Evolutionary conservation across 2,888 invertebrate species (phyloP).

Genomic region (Drosophila mettleri): DNA sequence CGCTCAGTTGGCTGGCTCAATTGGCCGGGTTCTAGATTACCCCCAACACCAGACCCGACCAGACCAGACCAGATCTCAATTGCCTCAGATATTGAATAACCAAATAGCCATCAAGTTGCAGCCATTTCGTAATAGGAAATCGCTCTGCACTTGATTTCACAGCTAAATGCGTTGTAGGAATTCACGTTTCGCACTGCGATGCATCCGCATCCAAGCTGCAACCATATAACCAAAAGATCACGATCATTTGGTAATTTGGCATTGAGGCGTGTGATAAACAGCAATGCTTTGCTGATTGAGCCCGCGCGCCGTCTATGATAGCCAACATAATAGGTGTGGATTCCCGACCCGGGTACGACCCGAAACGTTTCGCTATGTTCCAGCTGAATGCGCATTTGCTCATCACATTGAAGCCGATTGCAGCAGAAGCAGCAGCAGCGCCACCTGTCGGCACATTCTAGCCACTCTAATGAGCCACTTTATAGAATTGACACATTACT

Average conservation of each 20-base stretch:
- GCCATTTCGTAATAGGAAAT: slow-evolving; percentile 79
- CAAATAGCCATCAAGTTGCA: slow-evolving; percentile 75
- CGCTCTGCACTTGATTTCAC: slow-evolving; percentile 72
- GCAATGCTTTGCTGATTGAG: slow-evolving; percentile 60
- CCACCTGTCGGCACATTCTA: slow-evolving; percentile 26
- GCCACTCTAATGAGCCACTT: slow-evolving; percentile 75
- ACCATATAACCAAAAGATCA: slow-evolving; percentile 43
- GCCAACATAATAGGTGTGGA: slow-evolving; percentile 21
- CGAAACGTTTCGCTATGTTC: slow-evolving; percentile 24
- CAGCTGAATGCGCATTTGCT: slow-evolving; percentile 48
- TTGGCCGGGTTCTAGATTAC: slow-evolving; percentile 72
- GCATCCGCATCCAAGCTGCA: slow-evolving; percentile 20
- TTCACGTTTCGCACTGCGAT: slow-evolving; percentile 28
- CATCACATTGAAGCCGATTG: slow-evolving; percentile 35
- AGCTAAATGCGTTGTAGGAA: slow-evolving; percentile 71
- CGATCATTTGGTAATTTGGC: slow-evolving; percentile 64
- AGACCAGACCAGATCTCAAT: slow-evolving; percentile 16
- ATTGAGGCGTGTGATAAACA: slow-evolving; percentile 80
- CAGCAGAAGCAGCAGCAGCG: slow-evolving; percentile 17
- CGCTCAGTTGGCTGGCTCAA: slow-evolving; percentile 57
- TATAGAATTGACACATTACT: slow-evolving; percentile 80
- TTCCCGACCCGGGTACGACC: background rate
- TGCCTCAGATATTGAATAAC: slow-evolving; percentile 74
- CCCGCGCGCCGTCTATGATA: slow-evolving; percentile 6
- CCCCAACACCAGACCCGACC: slow-evolving; percentile 16